Conservation (phyloP, 1,140 invertebrate species). For the Myzus persicae region DNA sequence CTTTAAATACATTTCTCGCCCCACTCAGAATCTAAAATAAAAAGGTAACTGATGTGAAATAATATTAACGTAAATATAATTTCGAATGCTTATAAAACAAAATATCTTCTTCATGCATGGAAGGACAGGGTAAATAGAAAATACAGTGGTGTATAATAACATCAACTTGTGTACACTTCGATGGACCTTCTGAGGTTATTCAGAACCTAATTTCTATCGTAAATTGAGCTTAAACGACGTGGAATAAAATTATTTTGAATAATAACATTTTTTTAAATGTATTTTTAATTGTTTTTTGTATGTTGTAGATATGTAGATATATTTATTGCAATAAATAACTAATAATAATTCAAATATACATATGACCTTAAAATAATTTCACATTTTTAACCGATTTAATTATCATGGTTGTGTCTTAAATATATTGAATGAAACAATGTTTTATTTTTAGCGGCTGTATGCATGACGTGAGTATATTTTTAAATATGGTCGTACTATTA, state of each 20-base stretch:
- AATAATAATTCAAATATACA: background rate
- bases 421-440: background rate
- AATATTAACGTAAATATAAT: constrained; percentile 36
- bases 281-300: background rate
- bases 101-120: constrained; percentile 22
- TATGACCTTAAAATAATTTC: background rate
- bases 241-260: background rate
- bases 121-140: background rate
- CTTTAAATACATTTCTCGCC: background rate
- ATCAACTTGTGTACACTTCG: constrained; percentile 25
- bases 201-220: background rate
- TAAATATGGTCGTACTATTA: background rate
- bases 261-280: background rate
- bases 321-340: no score
- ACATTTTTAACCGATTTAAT: background rate
- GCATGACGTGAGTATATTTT: background rate
- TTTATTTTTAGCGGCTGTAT: background rate
- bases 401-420: background rate
- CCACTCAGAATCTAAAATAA: background rate
- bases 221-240: constrained; percentile 6
- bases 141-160: constrained; percentile 33
- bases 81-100: constrained; percentile 18
- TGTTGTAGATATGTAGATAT: no score
- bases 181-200: background rate
- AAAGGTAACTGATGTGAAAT: constrained; percentile 32